Conservation (phyloP, 2,888 invertebrate species). For the Muschampia plurimacula region DNA sequence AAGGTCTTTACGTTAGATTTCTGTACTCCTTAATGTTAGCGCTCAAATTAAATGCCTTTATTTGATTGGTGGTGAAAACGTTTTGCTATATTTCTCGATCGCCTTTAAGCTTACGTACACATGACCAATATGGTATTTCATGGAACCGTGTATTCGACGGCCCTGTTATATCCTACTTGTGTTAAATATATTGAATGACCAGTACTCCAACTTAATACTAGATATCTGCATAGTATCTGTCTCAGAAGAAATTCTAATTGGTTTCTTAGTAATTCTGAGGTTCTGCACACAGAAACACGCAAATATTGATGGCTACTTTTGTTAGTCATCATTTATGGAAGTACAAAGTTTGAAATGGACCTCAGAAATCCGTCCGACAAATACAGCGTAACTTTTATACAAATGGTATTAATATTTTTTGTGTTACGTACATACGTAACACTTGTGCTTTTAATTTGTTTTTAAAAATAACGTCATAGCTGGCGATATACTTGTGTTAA, state of each 20-base stretch:
- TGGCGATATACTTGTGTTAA: conserved; percentile 19
- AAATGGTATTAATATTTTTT: not conserved
- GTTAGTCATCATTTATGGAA: not conserved
- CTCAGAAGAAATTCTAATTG: not conserved
- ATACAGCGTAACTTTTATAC: not conserved
- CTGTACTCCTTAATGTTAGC: not conserved
- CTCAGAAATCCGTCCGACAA: conserved; percentile 19
- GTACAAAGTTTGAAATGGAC: not conserved
- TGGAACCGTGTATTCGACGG: not conserved
- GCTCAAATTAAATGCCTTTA: not conserved
- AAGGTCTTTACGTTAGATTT: no score
- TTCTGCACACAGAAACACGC: not conserved
- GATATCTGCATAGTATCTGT: not conserved
- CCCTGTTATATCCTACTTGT: not conserved
- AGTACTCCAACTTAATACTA: conserved; percentile 27
- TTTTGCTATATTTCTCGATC: not conserved
- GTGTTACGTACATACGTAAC: no score
- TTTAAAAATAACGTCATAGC: not conserved
- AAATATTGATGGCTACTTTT: not conserved
- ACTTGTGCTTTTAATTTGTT: not conserved
- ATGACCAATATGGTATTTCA: not conserved
- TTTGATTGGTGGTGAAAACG: not conserved
- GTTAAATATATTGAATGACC: conserved; percentile 11
- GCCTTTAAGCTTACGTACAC: not conserved
- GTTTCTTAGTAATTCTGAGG: conserved; percentile 6